A percentile compares a stretch with the other conserved stretches of the same genome.
These are phyloP conservation scores for Argya squamiceps DNA, from an alignment of 2,797 vertebrate species.

Conservation along the genomic window DNA sequence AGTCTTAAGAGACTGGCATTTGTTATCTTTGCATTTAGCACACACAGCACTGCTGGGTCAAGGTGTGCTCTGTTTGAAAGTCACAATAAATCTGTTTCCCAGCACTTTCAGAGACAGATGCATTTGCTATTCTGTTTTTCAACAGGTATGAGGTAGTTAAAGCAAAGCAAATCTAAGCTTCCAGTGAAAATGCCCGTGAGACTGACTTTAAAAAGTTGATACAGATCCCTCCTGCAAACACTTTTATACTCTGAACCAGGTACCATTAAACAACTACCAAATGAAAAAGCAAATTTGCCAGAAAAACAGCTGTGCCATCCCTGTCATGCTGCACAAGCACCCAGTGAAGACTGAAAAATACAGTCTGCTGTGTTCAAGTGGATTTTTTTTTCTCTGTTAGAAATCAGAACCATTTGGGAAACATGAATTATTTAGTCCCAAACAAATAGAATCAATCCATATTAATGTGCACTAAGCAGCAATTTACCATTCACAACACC, in stretches of 20 bases:
- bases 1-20: neutral
- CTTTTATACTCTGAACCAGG: neutral
- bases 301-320: neutral
- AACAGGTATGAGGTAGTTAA: neutral
- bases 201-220: neutral
- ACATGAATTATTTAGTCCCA: slow-evolving; percentile 49
- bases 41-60: neutral
- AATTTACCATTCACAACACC: slow-evolving; percentile 33
- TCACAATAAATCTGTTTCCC: neutral
- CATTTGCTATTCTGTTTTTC: neutral
- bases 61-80: neutral
- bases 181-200: neutral
- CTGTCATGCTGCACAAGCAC: neutral
- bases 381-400: neutral
- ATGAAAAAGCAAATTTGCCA: neutral
- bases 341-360: neutral
- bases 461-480: slow-evolving; percentile 23
- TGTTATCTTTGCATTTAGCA: neutral
- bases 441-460: slow-evolving; percentile 24
- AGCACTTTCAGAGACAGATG: neutral
- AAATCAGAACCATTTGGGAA: slow-evolving; percentile 34
- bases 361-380: neutral
- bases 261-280: neutral
- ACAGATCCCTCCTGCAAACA: neutral
- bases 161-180: neutral